Conservation (phyloP, 2,797 vertebrate species). For the Crocidura indochinensis region DNA sequence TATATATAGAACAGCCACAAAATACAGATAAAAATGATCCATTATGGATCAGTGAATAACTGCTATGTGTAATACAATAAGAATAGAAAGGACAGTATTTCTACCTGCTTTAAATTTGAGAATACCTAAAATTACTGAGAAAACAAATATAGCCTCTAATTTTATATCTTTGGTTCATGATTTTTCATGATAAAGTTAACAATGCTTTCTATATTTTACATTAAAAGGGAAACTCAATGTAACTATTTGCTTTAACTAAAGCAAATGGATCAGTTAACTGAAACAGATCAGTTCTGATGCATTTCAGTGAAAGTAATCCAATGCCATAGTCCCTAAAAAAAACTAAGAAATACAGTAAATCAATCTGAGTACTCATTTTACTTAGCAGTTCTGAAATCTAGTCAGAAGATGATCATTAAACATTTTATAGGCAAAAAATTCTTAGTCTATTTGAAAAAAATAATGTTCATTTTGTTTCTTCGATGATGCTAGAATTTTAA, state of each 20-base stretch:
- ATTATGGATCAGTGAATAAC: constrained; percentile 87
- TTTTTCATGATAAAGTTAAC: constrained; percentile 81
- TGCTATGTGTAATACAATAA: constrained; percentile 79
- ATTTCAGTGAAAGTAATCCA: too few species aligned
- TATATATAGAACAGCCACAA: constrained; percentile 86
- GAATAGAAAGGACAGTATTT: constrained; percentile 87
- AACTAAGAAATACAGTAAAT: not conserved
- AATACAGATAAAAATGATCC: constrained; percentile 90
- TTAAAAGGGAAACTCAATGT: constrained; percentile 54
- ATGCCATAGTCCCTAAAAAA: not conserved
- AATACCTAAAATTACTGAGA: constrained; percentile 81
- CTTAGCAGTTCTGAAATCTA: constrained; percentile 45
- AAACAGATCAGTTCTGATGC: not conserved
- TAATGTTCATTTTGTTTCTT: constrained; percentile 11
- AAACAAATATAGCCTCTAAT: constrained; percentile 64
- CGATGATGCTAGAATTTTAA: constrained; percentile 47
- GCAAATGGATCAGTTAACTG: not conserved
- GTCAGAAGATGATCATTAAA: constrained; percentile 8
- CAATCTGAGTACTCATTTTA: constrained; percentile 64
- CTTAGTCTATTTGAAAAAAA: constrained; percentile 57
- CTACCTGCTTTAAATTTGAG: constrained; percentile 82
- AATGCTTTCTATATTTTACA: constrained; percentile 61
- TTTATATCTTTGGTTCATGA: constrained; percentile 77
- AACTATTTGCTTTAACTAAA: constrained; percentile 38
- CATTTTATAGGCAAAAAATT: constrained; percentile 40